These are phyloP conservation scores for rabbit (Oryctolagus cuniculus) DNA, from an alignment of 2,113 vertebrate genomes.

Conservation along the genomic window DNA sequence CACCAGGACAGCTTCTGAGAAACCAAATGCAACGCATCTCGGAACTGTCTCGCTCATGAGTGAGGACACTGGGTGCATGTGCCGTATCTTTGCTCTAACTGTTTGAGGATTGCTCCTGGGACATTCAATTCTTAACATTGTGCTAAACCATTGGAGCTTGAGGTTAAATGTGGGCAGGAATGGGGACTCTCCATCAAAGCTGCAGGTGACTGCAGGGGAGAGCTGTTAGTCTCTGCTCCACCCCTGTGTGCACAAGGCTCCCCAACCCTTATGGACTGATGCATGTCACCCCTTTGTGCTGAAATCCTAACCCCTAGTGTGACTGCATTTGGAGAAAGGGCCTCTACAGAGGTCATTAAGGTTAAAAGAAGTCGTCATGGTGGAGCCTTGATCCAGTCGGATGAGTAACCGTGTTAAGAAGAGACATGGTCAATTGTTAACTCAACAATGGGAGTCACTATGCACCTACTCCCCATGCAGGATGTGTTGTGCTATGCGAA, in stretches of 20 bases:
- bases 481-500: no score
- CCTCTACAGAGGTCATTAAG: background rate
- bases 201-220: background rate
- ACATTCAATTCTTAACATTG: background rate
- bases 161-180: background rate
- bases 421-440: background rate
- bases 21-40: background rate
- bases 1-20: background rate
- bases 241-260: background rate
- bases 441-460: no score
- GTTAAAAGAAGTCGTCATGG: background rate
- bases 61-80: background rate
- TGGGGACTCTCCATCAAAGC: background rate
- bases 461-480: no score
- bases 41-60: background rate
- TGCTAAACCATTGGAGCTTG: background rate
- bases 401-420: background rate
- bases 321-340: background rate
- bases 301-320: no score
- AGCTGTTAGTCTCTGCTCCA: background rate
- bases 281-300: no score
- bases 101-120: background rate
- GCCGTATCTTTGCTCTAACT: background rate
- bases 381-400: background rate
- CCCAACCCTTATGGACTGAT: background rate